These are phyloP conservation scores for Phlogophora meticulosa DNA, from an alignment of 2,888 invertebrate species.

Conservation along the genomic window DNA sequence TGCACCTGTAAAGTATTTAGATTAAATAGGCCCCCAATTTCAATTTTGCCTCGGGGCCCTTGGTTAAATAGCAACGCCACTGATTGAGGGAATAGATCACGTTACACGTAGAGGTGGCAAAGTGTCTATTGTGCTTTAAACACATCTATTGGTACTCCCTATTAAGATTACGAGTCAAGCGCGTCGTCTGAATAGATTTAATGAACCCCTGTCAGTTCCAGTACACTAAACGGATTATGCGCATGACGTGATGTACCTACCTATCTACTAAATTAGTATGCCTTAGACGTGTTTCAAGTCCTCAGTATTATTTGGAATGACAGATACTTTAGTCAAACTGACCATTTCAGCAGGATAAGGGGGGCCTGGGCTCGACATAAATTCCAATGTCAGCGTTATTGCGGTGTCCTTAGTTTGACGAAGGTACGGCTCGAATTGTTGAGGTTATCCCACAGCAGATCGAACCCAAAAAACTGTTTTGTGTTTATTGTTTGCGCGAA, in stretches of 20 bases:
- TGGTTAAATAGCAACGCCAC: too few relatives aligned
- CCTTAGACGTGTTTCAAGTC: constrained; percentile 64
- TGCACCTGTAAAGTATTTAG: too few relatives aligned
- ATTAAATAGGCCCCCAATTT: too few relatives aligned
- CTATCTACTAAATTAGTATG: constrained; percentile 64
- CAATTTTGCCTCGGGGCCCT: too few relatives aligned
- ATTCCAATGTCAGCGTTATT: constrained; percentile 85
- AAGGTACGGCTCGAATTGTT: constrained; percentile 85
- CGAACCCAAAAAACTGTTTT: constrained; percentile 76
- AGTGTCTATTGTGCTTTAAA: constrained; percentile 38
- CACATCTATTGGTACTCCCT: constrained; percentile 37
- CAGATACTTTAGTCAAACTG: constrained; percentile 84
- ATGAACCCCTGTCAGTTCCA: constrained; percentile 57
- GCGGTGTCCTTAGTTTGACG: constrained; percentile 86
- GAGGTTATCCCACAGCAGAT: constrained; percentile 82
- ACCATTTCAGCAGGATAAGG: constrained; percentile 81
- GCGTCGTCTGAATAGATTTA: constrained; percentile 50
- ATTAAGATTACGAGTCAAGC: constrained; percentile 53
- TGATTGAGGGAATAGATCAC: too few relatives aligned
- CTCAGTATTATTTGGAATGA: constrained; percentile 78
- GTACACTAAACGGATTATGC: constrained; percentile 51
- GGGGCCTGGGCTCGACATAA: constrained; percentile 85
- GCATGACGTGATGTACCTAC: constrained; percentile 43
- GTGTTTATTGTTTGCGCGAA: constrained; percentile 77
- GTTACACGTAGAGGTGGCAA: background rate